Percentiles rank a stretch among this genome's conserved stretches.
Evolutionary conservation across 2,797 vertebrate species (phyloP).

Genomic region (Hippocampus kuda): DNA sequence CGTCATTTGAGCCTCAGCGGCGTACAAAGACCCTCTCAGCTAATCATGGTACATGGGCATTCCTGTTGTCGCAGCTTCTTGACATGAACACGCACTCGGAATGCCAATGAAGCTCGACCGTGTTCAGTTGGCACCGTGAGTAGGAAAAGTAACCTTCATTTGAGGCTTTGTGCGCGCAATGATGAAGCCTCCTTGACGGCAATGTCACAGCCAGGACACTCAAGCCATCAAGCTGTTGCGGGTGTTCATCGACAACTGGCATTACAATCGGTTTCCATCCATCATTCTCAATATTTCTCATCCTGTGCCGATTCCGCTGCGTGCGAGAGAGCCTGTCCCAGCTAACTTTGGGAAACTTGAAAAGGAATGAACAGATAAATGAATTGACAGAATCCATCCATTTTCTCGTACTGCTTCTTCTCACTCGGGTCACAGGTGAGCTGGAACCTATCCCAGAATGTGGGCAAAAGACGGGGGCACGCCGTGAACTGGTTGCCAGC

Average conservation of each 20-base stretch:
- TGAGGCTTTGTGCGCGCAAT: background rate
- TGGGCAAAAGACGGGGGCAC: too few relatives aligned
- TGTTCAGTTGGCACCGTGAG: background rate
- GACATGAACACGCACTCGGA: constrained; percentile 32
- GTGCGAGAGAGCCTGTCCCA: too few relatives aligned
- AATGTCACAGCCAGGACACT: background rate
- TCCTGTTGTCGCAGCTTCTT: constrained; percentile 25
- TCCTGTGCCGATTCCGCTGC: too few relatives aligned
- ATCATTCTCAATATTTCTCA: background rate
- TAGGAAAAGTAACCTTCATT: background rate
- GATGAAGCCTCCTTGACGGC: constrained; percentile 12
- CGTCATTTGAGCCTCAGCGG: constrained; percentile 40
- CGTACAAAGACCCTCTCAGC: constrained; percentile 31
- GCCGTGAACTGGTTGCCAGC: too few relatives aligned
- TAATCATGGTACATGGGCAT: constrained; percentile 30
- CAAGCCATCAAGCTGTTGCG: background rate
- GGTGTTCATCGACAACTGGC: too few relatives aligned
- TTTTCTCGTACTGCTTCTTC: too few relatives aligned
- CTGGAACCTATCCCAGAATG: too few relatives aligned
- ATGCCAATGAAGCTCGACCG: constrained; percentile 2
- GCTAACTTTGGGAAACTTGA: too few relatives aligned
- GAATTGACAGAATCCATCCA: too few relatives aligned
- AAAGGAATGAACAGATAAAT: too few relatives aligned
- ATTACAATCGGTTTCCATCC: background rate
- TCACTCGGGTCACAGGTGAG: too few relatives aligned